Conservation (phyloP, 2,888 invertebrate genomes). For the Lasioglossum morio region DNA sequence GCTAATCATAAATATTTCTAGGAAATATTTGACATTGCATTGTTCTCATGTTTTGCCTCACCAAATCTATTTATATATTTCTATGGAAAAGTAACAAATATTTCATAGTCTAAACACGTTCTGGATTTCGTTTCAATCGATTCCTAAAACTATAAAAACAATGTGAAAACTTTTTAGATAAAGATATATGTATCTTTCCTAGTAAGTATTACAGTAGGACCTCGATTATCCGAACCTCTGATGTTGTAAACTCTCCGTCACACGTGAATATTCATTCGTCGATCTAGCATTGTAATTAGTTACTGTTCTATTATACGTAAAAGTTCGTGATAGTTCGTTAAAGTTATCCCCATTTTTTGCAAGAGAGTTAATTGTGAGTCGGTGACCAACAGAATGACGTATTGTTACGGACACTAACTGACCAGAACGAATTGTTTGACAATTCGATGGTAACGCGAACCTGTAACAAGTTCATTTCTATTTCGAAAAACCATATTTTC, state of each 20-base stretch:
- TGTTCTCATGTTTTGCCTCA: neutral
- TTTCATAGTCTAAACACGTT: no score
- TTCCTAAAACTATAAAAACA: no score
- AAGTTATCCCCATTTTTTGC: neutral
- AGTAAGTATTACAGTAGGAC: neutral
- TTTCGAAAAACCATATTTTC: constrained; percentile 37
- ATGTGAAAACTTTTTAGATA: no score
- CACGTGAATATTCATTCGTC: neutral
- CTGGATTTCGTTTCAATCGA: neutral
- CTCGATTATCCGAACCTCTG: neutral
- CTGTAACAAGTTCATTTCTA: constrained; percentile 16
- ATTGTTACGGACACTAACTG: neutral
- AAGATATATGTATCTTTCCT: neutral
- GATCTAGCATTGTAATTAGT: neutral
- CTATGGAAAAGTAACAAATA: neutral
- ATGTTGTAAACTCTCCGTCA: neutral
- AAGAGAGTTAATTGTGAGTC: neutral
- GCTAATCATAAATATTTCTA: constrained; percentile 1
- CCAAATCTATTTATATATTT: neutral
- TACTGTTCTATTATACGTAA: neutral
- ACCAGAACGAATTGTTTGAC: neutral
- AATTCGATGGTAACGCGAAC: neutral
- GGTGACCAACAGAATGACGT: no score
- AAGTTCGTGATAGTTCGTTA: neutral
- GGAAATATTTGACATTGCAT: neutral